A percentile compares a stretch with the other conserved stretches of the same genome.
Evolutionary conservation across 2,797 vertebrate genomes (phyloP).

Genomic region (Epinephelus malabaricus): DNA sequence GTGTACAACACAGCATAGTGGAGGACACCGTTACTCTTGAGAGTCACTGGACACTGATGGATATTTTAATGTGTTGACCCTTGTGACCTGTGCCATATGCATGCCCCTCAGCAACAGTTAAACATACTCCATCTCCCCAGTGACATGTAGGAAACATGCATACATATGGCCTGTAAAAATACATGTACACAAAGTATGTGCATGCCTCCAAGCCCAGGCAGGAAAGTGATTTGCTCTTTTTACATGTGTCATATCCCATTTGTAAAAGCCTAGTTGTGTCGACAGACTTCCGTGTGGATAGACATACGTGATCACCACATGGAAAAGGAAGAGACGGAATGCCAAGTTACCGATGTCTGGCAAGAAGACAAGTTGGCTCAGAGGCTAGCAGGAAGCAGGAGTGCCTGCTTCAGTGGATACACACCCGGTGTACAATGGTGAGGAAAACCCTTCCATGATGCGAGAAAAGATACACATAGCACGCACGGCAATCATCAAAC

Average conservation of each 20-base stretch:
- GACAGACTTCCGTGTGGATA: constrained; percentile 73
- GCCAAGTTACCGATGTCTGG: constrained; percentile 79
- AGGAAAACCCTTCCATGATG: constrained; percentile 54
- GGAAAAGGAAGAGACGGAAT: constrained; percentile 72
- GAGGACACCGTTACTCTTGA: background rate
- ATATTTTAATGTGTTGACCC: constrained; percentile 55
- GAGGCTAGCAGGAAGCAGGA: constrained; percentile 71
- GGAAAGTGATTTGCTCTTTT: constrained; percentile 50
- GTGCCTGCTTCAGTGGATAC: constrained; percentile 70
- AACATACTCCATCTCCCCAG: constrained; percentile 18
- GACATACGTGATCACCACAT: constrained; percentile 83
- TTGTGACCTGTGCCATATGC: constrained; percentile 51
- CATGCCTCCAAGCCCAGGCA: constrained; percentile 23
- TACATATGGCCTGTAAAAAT: constrained; percentile 26
- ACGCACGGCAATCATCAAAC: constrained; percentile 17
- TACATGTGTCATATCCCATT: constrained; percentile 57
- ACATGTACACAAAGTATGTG: constrained; percentile 6
- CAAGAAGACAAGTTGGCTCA: constrained; percentile 75
- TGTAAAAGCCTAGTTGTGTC: constrained; percentile 53
- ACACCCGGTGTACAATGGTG: constrained; percentile 59
- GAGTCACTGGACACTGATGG: constrained; percentile 27
- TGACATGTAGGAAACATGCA: constrained; percentile 2
- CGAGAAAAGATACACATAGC: constrained; percentile 26
- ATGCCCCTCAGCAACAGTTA: constrained; percentile 32
- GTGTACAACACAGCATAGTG: background rate